phyloP scores from a whole-genome alignment of 2,888 invertebrate genomes.

The Laspeyria flexula region DNA sequence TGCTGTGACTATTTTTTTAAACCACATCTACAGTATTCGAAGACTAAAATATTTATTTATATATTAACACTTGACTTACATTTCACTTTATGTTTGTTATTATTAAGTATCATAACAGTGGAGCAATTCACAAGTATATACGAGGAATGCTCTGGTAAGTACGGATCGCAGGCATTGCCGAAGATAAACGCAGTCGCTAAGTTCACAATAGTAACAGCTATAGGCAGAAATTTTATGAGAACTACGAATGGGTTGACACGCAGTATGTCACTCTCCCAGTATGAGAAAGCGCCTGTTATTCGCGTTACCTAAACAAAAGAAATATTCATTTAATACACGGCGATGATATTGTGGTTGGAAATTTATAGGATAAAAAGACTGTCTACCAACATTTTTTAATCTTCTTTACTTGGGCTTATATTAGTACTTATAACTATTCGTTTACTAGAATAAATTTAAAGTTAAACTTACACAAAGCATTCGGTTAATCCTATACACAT shows the following conservation, averaged over 20 bases:
- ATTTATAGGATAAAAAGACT: no score
- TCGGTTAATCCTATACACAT: slow-evolving; percentile 72
- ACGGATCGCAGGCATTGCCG: slow-evolving; percentile 60
- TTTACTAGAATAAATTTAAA: no score
- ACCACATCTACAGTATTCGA: no score
- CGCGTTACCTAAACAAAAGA: slow-evolving; percentile 66
- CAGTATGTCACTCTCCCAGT: slow-evolving; percentile 77
- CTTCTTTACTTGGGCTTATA: no score
- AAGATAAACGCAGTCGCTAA: slow-evolving; percentile 71
- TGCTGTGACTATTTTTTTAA: no score
- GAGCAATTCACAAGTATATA: slow-evolving; percentile 66
- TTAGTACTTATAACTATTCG: no score
- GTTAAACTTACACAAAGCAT: slow-evolving; percentile 74
- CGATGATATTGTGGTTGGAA: neutral
- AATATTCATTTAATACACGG: neutral
- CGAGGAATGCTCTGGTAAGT: slow-evolving; percentile 24
- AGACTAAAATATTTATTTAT: no score
- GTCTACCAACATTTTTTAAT: no score
- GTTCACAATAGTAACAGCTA: slow-evolving; percentile 71
- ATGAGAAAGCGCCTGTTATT: slow-evolving; percentile 70
- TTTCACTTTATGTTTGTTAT: slow-evolving; percentile 42
- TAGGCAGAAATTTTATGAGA: slow-evolving; percentile 72
- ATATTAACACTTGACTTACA: slow-evolving; percentile 56
- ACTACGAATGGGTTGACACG: slow-evolving; percentile 66
- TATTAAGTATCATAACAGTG: slow-evolving; percentile 50